phyloP scores from a whole-genome alignment of 2,888 invertebrate genomes.

The Synergus japonicus region DNA sequence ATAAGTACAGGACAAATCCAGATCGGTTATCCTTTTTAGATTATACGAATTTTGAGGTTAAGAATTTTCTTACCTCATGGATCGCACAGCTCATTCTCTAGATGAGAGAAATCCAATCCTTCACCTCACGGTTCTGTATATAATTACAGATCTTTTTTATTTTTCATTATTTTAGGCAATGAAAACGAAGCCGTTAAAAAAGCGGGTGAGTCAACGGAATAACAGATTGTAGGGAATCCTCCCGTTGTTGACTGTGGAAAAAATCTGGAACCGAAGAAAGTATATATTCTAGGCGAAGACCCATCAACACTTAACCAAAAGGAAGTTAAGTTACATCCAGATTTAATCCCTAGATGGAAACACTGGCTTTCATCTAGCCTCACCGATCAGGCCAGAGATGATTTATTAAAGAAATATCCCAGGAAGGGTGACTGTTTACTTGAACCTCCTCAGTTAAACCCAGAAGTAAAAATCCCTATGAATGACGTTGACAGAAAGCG shows the following conservation, averaged over 20 bases:
- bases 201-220: not conserved
- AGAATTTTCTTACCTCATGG: too few species aligned
- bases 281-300: not conserved
- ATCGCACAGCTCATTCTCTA: too few species aligned
- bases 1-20: too few species aligned
- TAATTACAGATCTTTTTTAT: too few species aligned
- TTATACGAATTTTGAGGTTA: too few species aligned
- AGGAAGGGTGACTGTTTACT: constrained; percentile 7
- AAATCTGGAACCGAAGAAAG: not conserved
- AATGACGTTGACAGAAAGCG: not conserved
- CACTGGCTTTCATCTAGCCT: not conserved
- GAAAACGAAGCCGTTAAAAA: not conserved
- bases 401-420: not conserved
- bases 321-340: not conserved
- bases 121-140: too few species aligned
- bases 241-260: too few species aligned
- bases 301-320: not conserved
- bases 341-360: not conserved
- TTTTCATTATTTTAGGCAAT: too few species aligned
- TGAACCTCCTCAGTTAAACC: not conserved
- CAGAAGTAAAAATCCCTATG: not conserved
- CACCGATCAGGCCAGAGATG: not conserved
- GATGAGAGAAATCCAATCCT: too few species aligned
- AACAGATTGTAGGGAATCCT: too few species aligned
- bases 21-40: too few species aligned